Evolutionary conservation across 2,797 vertebrate species (phyloP), one percentile per base, ranked within the genome.

Genomic region (Hipposideros larvatus): DNA sequence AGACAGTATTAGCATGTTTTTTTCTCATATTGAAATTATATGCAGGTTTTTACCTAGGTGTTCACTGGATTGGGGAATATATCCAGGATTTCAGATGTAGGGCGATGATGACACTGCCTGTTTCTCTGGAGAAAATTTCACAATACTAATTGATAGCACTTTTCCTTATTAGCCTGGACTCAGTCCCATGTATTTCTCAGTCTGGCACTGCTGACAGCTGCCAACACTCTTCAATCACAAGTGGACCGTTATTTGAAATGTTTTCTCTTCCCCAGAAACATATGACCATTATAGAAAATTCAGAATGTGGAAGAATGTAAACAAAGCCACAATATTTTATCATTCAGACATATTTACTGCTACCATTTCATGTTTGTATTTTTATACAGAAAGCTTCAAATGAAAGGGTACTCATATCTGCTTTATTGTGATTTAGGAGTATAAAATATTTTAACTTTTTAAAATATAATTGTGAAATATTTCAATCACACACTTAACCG

Each of bases 191-290:
- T 77, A 75, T 24, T 90, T 88, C 75, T 74, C 21, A 75, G 41
- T 22, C 28, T 63, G 59, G 55, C 63, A 70, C 4, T 74, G 46
- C 31, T 95, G 93, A 95, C 97, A 94, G 92, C 92, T 96, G 84
- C 28, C 91, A 95, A 63, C 51, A 43, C 16, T 41, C 55, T 65
- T 97, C 92, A 87, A 0, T 96, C 93, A 93, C 34, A 96, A 83
- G 9, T 87, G 41, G 24, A 86, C 51, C 15, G 65, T 77, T 74
- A 88, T 93, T 93, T 93, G 66, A 91, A 92, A 90, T 18, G 10
- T 28, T 90, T 90, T 37, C 21, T 31, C 19, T 92, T 92, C 5
- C 28, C 37, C 75, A 85, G 63, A 90, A 93, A 87, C 77, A 14
- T 24, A 24, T 70, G 31, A 68, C 70, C 63, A 88, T 51, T 59